Evolutionary conservation across 2,797 vertebrate genomes (phyloP), one percentile per base, ranked within the genome.

Genomic region (Eospalax fontanierii): DNA sequence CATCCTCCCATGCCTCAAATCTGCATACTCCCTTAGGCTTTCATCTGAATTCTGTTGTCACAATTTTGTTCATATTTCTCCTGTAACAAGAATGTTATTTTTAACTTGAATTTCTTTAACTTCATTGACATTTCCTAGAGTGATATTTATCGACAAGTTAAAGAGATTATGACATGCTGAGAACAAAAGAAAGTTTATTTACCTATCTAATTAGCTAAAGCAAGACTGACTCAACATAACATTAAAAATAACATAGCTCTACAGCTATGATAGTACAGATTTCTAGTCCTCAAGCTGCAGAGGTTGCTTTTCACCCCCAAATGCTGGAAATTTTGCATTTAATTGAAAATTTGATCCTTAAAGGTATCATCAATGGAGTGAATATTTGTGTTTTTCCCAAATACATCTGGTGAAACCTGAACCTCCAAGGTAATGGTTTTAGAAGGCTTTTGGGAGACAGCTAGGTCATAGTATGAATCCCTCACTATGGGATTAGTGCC

Each of bases 21-120:
- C 14, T 68, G 15, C 70, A 40, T 19, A 70, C 12, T 59, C 61
- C 22, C 15, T 40, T 6, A 40, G 50, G 28, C 33, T 57, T 7
- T 89, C 28, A 54, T 80, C 33, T 89, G 28, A 92, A 35, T 92
- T 91, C 46, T 66, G 66, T 16, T 78, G 70, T 71, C 74, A 19
- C 46, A 43, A 85, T 79, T 96, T 87, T 96, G 79, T 79, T 91
- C 94, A 90, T n/a, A 19, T 35, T 93, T 91, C 61, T 82, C 33
- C 50, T 78, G 18, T 54, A 70, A 19, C 1, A 57, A 70, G 24
- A 89, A 61, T 59, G 10, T 79, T 95, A 80, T 81, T 90, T 93
- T 93, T 79, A 91, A 43, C 6, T 66, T 92, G 30, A 83, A 19
- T 86, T 43, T 90, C 59, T 84, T 65, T 68, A 12, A 87, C 91